Evolutionary conservation across 2,113 vertebrate species (phyloP), one percentile per base, ranked within the genome.

Genomic region (Verasper variegatus): DNA sequence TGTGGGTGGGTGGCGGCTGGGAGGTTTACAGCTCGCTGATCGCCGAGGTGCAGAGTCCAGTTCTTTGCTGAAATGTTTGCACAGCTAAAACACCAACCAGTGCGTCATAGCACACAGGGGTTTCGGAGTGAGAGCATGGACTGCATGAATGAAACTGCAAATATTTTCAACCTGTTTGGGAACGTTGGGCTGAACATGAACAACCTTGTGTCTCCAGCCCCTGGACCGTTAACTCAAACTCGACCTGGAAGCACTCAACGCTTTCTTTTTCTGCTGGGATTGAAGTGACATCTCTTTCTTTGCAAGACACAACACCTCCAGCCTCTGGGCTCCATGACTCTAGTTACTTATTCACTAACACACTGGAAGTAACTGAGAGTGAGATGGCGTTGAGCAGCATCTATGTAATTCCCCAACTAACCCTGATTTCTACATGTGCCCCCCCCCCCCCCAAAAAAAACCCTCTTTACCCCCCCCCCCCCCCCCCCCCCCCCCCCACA

Each of bases 11-110:
- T 68, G 70, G 78, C 18, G 70, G 78, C 24, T 52, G 72, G 59
- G 71, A 71, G 56, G 55, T 74, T 86, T 84, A 89, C 80, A 76
- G 74, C 58, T 64, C 15, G 21, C 71, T 61, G 74, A 70, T 76
- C 78, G 82, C 62, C 12, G 8, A 70, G 81, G 90, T 91, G 74
- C 92, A 91, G 89, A 91, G 90, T 92, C 88, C 84, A 18, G 13
- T 52, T 74, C 70, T 82, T 9, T 20, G 5, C 55, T 74, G 68
- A 77, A 54, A 70, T 92, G 88, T 91, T 90, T 91, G 80, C 85
- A 74, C 89, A 87, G 85, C 79, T 61, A 68, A 80, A 82, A 76
- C 80, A 59, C 68, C 65, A 64, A 37, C 71, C 23, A 35, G 71
- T 87, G 84, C 70, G 55, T 89, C 85, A 90, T 45, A 40, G 72